Evolutionary conservation across 53 echinoderm and acorn worm species (phyloP), one percentile per base, ranked within the genome.

Genomic region (Henricia sp.): DNA sequence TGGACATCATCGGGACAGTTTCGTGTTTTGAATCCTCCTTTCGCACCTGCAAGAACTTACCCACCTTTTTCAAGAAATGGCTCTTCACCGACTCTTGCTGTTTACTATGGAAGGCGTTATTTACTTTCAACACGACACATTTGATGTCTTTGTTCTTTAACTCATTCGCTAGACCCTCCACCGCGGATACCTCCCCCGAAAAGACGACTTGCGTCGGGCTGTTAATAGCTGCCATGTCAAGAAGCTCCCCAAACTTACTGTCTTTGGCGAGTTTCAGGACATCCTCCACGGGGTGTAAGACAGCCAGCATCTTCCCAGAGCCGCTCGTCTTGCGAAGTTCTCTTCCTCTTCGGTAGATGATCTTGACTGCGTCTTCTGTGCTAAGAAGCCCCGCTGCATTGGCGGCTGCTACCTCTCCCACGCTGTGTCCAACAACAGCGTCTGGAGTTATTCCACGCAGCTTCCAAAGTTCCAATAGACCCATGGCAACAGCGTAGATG

Each of bases 301-400:
- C 80, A 85, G 89, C 89, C 30, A 83, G 33, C 89, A 89, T 89
- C 42, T 70, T 89, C 14, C 89, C 89, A n/a, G 89, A 83, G 4
- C 89, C 89, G 41, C 89, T 89, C 17, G 83, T 89, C 43, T 51
- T 71, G 19, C 2, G 23, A 6, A 89, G 65, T 27, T 60, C 50
- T 38, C 66, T 70, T 24, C 89, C 89, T 43, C 89, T 71, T 29
- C 48, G 50, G 55, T 83, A 89, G 36, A 89, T 65, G 26, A 89
- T 37, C 37, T 60, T 46, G 9, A 89, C 43, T 20, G 90, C 90
- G 43, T 56, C 44, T 5, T 77, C 77, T 20, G 85, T 57, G 10
- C 52, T 63, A 13, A 90, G 63, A 8, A 90, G 36, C 23, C 90
- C 90, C 16, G 90, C 71, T 71, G 90, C 70, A 6, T 85, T 69